Evolutionary conservation across 1,140 invertebrate species (phyloP).

Genomic region (Tetramorium simillimum): DNA sequence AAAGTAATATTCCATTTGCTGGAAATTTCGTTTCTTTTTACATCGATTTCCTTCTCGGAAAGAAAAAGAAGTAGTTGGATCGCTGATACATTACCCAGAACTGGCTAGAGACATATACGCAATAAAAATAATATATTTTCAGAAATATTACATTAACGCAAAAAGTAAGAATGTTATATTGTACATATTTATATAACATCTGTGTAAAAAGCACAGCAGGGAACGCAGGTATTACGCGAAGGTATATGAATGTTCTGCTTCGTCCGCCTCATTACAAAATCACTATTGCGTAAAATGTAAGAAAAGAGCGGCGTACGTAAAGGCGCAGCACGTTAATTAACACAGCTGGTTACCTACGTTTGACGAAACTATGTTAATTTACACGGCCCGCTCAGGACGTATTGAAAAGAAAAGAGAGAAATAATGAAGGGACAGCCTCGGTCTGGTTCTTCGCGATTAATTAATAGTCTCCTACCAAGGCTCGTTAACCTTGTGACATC

Average conservation of each 20-base stretch:
- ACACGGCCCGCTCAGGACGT: background rate
- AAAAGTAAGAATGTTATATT: background rate
- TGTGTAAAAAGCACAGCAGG: background rate
- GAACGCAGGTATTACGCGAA: background rate
- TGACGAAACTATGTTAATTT: constrained; percentile 5
- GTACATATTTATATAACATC: background rate
- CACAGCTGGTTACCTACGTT: constrained; percentile 23
- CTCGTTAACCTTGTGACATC: constrained; percentile 29
- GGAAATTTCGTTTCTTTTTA: background rate
- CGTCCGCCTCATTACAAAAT: background rate
- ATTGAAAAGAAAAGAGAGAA: constrained; percentile 4
- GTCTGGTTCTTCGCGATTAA: background rate
- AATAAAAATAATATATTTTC: background rate
- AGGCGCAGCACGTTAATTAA: constrained; percentile 16
- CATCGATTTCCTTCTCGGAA: background rate
- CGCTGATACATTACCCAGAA: background rate
- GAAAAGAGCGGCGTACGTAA: constrained; percentile 10
- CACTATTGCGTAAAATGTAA: constrained; percentile 10
- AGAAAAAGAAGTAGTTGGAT: background rate
- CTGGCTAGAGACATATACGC: no score
- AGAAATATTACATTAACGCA: background rate
- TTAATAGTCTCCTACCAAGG: background rate
- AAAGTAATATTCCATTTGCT: constrained; percentile 27
- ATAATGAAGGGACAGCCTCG: background rate
- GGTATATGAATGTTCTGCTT: background rate